Evolutionary conservation across 2,888 invertebrate species (phyloP), one percentile per base, ranked within the genome.

Genomic region (Nesidiocoris tenuis): DNA sequence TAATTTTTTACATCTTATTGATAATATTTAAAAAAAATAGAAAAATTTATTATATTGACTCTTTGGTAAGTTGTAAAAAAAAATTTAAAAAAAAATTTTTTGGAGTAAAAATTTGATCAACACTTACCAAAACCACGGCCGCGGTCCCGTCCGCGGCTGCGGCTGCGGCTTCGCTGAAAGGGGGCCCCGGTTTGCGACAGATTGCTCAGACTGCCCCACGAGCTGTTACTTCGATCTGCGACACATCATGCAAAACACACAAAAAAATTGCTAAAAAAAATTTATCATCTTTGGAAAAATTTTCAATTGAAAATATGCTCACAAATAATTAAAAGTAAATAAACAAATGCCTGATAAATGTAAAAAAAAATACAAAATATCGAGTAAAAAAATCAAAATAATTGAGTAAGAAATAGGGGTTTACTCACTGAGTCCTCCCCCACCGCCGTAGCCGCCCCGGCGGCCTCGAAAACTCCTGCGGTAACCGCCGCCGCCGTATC

Each of bases 361-460:
- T n/a, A n/a, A n/a, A n/a, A n/a, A n/a, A n/a, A n/a, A n/a, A n/a
- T n/a, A n/a, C n/a, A n/a, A n/a, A n/a, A n/a, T n/a, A n/a, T n/a
- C n/a, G n/a, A n/a, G n/a, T n/a, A n/a, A n/a, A n/a, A n/a, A n/a
- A 54, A 54, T 7, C 16, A 12, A 16, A 54, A 12, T 54, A 16
- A 54, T 16, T 54, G 54, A 54, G 54, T 16, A 16, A 54, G 54
- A 54, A 54, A 54, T 16, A 16, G n/a, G n/a, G n/a, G n/a, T n/a
- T n/a, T n/a, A 57, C 61, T 59, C 25, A 70, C 70, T 70, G 59
- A 70, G 61, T 9, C 70, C 59, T 22, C 70, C 61, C n/a, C 67
- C 55, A 21, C 39, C 17, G n/a, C 54, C 23, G 16, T 19, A 25
- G 39, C 70, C 61, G 17, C 57, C 23, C 24, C 70, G 1, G 5